These are phyloP conservation scores for Drosophila guanche DNA, from an alignment of 1,140 invertebrate species.

Conservation along the genomic window DNA sequence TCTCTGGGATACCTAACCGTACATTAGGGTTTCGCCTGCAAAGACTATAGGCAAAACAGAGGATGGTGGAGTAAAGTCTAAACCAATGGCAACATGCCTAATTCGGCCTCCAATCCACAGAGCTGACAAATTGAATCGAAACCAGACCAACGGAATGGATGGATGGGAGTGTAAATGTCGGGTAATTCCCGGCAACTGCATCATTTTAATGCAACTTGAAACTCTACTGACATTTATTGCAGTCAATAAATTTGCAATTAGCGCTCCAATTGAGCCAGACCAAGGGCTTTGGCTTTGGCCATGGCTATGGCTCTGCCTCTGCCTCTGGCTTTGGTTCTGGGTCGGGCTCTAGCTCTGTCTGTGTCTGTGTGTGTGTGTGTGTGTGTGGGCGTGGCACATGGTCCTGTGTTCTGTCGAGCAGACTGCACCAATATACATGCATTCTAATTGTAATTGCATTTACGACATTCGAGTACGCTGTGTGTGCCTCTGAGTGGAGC, in stretches of 20 bases:
- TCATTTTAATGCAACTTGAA: constrained; percentile 62
- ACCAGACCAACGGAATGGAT: not conserved
- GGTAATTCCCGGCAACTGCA: constrained; percentile 47
- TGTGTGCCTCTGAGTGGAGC: constrained; percentile 26
- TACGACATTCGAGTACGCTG: constrained; percentile 34
- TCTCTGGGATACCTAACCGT: too few relatives aligned
- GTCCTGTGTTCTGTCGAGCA: not conserved
- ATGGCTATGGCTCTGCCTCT: not conserved
- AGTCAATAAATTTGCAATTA: constrained; percentile 78
- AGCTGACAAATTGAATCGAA: constrained; percentile 35
- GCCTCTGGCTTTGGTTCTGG: not conserved
- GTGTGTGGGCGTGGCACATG: constrained; percentile 34
- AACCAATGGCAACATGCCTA: too few relatives aligned
- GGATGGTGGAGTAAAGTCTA: too few relatives aligned
- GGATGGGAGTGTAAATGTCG: constrained; percentile 22
- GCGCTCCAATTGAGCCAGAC: constrained; percentile 25
- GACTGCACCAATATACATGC: constrained; percentile 33
- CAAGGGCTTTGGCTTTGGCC: constrained; percentile 7
- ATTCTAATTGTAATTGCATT: constrained; percentile 73
- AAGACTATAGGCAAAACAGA: too few relatives aligned
- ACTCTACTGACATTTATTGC: constrained; percentile 70
- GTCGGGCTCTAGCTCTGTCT: not conserved
- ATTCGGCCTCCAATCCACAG: not conserved
- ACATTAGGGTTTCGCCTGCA: too few relatives aligned
- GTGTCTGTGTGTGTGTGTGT: not conserved